Base-by-base conservation (phyloP, 2,797 vertebrate species). In the Lycodopsis pacificus region DNA sequence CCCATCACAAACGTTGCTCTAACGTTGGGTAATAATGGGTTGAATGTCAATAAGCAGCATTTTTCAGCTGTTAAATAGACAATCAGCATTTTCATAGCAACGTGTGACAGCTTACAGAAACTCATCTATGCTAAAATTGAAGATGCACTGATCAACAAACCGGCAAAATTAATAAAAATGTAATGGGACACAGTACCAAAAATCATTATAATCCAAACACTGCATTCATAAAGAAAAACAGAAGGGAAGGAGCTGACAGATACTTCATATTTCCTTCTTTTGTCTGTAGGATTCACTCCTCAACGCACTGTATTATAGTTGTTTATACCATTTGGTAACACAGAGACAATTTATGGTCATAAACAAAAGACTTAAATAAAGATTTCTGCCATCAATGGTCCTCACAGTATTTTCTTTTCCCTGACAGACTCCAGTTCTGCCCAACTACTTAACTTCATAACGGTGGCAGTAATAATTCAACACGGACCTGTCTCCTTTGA, bases 401-500 rank as follows among this genome's bases (percentile, higher is more conserved):
- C 27, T 64, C 36, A 34, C 12, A n/a, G 56, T 27, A 38, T 12
- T 46, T 69, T 46, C 17, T 71, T 56, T 74, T 48, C 0, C 46
- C 30, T 53, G 13, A 73, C 36, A 53, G 15, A 49, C 71, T 59
- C 15, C 58, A 71, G 38, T 42, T 71, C 57, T 22, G 22, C 32
- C 30, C 10, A 22, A 53, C 30, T 44, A 22, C 44, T 65, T 46
- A n/a, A 73, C 65, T 63, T 67, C 30, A 53, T 20, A 75, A 48
- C 56, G 58, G 30, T 20, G 30, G 54, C 57, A 56, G 67, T 49
- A 57, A 65, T 71, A 15, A 1, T n/a, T 73, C 75, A 40, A 56
- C 80, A 96, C 96, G 86, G 78, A 99, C 98, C 98, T 97, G 95
- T 99, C 98, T 80, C 98, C 98, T 95, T 99, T 99, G 95, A 99